Evolutionary conservation across 2,113 vertebrate genomes (phyloP).

Genomic region (Bubo scandiacus): DNA sequence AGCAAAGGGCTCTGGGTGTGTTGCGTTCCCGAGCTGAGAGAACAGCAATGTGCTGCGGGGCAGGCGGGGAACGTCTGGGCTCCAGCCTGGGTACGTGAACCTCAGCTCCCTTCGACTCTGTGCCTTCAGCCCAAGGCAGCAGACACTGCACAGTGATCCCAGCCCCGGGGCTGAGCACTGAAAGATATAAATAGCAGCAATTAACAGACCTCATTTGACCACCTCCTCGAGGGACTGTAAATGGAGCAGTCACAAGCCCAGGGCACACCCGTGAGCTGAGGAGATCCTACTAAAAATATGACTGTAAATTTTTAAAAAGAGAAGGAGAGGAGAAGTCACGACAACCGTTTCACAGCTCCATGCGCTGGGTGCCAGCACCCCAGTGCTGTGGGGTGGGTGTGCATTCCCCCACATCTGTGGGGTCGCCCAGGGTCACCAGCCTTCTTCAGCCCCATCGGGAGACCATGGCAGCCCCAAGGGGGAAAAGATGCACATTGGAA

Average conservation of each 20-base stretch:
- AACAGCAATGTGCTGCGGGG: not conserved
- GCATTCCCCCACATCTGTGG: rapidly evolving
- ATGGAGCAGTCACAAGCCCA: not conserved
- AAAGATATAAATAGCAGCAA: not conserved
- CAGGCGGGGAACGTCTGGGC: not conserved
- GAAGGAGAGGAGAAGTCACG: not conserved
- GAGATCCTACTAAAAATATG: not conserved
- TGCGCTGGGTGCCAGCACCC: rapidly evolving
- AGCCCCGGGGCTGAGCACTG: not conserved
- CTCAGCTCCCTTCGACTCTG: not conserved
- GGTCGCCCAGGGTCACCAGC: not conserved
- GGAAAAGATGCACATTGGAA: not conserved
- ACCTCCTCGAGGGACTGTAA: not conserved
- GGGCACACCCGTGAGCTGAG: not conserved
- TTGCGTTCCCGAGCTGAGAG: rapidly evolving
- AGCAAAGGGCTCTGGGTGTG: not conserved
- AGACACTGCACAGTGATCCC: not conserved
- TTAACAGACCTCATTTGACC: not conserved
- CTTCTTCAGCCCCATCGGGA: not conserved
- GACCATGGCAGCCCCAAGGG: not conserved
- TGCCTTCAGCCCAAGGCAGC: not conserved
- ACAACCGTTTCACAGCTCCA: not conserved
- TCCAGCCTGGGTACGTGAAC: not conserved
- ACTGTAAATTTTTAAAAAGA: not conserved
- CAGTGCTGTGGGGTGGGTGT: rapidly evolving